phyloP scores from a whole-genome alignment of 2,113 vertebrate genomes.

The Mungos mungo region DNA sequence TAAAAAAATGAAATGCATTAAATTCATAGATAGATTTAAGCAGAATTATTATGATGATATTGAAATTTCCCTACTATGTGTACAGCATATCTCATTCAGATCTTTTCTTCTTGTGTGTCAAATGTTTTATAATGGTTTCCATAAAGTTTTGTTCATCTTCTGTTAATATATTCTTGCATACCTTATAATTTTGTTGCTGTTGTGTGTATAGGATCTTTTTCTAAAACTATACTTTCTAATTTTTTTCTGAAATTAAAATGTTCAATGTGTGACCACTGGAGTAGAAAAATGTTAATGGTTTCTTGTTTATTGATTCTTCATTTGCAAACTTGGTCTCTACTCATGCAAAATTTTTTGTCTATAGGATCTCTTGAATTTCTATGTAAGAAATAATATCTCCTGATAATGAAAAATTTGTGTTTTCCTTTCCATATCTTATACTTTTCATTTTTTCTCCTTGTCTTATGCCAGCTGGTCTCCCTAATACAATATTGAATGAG shows the following conservation, averaged over 20 bases:
- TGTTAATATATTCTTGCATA: background rate
- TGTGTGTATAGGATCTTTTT: background rate
- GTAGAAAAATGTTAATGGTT: background rate
- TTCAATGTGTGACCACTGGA: background rate
- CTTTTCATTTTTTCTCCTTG: background rate
- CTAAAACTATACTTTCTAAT: background rate
- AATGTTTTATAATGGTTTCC: background rate
- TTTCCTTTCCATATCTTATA: background rate
- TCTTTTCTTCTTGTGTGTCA: background rate
- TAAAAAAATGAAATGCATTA: background rate
- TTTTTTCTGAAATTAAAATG: background rate
- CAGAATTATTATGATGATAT: background rate
- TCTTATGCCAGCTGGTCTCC: background rate
- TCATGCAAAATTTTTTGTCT: background rate
- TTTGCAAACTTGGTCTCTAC: background rate
- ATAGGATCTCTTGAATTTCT: background rate
- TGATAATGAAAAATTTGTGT: background rate
- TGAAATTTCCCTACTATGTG: background rate
- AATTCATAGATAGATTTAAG: background rate
- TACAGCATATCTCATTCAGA: background rate
- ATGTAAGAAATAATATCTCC: background rate
- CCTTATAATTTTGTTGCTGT: background rate
- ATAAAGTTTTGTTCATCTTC: background rate
- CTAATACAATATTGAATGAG: background rate
- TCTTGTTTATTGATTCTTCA: background rate